phyloP scores from a whole-genome alignment of 2,113 vertebrate genomes.

The Neopipo cinnamomea region DNA sequence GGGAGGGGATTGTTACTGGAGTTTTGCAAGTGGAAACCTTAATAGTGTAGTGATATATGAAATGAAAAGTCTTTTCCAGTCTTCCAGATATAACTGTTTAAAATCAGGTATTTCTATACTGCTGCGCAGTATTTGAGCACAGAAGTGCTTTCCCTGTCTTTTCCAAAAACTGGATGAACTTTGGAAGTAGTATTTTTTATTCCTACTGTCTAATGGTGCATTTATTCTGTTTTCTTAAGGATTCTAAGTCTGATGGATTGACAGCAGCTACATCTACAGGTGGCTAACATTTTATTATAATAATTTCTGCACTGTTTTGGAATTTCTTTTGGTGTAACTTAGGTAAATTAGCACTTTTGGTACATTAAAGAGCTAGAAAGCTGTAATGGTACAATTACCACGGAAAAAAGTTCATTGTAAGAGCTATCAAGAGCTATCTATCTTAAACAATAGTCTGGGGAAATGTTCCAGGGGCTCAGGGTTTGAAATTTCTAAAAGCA shows the following conservation, averaged over 20 bases:
- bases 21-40: background rate
- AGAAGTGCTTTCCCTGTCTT: background rate
- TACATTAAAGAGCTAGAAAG: background rate
- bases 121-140: background rate
- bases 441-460: background rate
- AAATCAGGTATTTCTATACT: background rate
- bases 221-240: slow-evolving; percentile 66
- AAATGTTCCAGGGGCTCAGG: background rate
- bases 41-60: background rate
- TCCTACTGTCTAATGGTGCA: slow-evolving; percentile 1
- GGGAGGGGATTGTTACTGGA: background rate
- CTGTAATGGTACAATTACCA: background rate
- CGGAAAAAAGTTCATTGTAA: background rate
- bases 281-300: slow-evolving; percentile 63
- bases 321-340: background rate
- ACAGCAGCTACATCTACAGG: slow-evolving; percentile 80
- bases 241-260: slow-evolving; percentile 82
- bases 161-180: background rate
- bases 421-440: background rate
- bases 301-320: background rate
- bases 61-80: slow-evolving; percentile 8
- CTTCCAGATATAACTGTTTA: background rate
- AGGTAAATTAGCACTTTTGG: background rate
- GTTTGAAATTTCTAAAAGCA: background rate
- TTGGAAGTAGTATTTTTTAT: background rate